These are phyloP conservation scores for Psittacara wagleri DNA, from an alignment of 2,113 vertebrate species.

Conservation along the genomic window DNA sequence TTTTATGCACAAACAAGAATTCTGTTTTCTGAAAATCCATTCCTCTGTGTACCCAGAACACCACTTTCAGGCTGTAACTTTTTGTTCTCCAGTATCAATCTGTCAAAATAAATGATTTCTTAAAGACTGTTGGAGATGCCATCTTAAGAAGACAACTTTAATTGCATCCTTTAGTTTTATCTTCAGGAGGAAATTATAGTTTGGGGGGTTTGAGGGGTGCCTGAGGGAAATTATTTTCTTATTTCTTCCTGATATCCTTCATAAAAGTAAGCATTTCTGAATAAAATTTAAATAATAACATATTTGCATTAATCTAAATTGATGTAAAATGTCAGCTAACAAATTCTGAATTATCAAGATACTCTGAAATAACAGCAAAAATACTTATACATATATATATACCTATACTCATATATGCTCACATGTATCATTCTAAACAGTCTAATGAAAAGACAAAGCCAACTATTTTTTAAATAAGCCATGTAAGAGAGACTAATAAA, in stretches of 20 bases:
- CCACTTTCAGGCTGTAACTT: not conserved
- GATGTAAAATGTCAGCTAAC: not conserved
- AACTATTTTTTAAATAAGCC: not conserved
- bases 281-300: not conserved
- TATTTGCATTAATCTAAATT: not conserved
- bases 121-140: not conserved
- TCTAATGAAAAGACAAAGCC: not conserved
- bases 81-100: not conserved
- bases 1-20: not conserved
- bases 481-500: not conserved
- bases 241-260: not conserved
- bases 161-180: not conserved
- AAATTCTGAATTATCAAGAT: not conserved
- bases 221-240: not conserved
- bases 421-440: not conserved
- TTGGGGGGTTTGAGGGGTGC: not conserved
- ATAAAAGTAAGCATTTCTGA: not conserved
- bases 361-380: not conserved
- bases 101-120: not conserved
- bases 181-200: not conserved
- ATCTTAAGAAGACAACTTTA: not conserved
- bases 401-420: not conserved
- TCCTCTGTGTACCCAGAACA: not conserved
- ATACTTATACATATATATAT: not conserved
- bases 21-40: not conserved